These are phyloP conservation scores for Steinernema feltiae DNA, from an alignment of 1,140 invertebrate species.

Conservation along the genomic window DNA sequence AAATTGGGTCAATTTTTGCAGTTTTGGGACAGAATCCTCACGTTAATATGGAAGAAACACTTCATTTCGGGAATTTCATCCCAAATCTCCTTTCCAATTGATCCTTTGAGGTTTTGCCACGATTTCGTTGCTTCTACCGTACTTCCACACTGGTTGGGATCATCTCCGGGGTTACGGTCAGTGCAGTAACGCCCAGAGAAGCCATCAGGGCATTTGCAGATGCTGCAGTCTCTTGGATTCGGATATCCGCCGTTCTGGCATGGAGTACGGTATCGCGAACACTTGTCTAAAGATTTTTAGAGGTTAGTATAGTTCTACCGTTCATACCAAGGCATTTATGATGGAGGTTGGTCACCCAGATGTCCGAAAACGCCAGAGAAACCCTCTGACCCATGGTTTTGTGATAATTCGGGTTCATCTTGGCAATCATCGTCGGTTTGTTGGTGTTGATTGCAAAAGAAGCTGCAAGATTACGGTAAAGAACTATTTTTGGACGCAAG, in stretches of 20 bases:
- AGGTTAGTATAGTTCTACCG: background rate
- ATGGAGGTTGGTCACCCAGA: constrained; percentile 30
- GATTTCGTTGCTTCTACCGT: background rate
- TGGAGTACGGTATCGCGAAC: background rate
- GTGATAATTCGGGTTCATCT: constrained; percentile 21
- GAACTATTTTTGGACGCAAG: background rate
- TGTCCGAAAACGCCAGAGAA: constrained; percentile 25
- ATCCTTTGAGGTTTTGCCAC: background rate
- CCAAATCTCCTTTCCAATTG: background rate
- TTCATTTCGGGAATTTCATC: background rate
- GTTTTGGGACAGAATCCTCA: background rate
- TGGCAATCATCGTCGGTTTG: constrained; percentile 27
- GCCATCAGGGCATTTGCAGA: constrained; percentile 41
- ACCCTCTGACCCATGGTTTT: constrained; percentile 32
- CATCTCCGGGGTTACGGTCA: background rate
- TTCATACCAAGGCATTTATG: constrained; percentile 28
- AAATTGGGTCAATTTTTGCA: background rate
- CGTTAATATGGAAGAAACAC: background rate
- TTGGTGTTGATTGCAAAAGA: background rate
- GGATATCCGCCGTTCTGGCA: constrained; percentile 37
- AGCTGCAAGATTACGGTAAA: background rate
- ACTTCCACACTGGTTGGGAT: background rate
- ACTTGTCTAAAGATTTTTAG: constrained; percentile 17
- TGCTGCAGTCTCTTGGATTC: constrained; percentile 37
- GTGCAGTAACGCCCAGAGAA: constrained; percentile 33